A percentile compares a stretch with the other conserved stretches of the same genome.
Conservation (phyloP, 2,113 vertebrate species). For the Eonycteris spelaea region DNA sequence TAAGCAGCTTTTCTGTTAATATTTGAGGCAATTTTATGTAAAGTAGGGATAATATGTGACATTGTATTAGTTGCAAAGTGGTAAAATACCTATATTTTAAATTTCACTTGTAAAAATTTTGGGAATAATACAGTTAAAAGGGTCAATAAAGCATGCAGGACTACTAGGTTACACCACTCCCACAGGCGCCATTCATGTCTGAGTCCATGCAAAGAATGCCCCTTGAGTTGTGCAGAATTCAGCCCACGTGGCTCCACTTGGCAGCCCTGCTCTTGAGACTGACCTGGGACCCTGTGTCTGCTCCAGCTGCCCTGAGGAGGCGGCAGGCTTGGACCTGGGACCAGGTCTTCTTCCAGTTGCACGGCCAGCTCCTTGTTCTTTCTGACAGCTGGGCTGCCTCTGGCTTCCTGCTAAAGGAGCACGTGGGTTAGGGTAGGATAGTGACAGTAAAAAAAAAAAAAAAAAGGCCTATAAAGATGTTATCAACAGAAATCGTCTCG, state of each 20-base stretch:
- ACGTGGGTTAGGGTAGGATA: neutral
- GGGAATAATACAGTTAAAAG: neutral
- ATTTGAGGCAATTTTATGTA: neutral
- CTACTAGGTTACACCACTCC: neutral
- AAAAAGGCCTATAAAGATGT: neutral
- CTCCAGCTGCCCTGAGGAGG: neutral
- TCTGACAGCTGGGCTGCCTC: neutral
- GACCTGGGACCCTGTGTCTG: neutral
- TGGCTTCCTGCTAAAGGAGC: neutral
- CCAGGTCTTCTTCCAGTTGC: neutral
- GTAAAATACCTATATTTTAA: neutral
- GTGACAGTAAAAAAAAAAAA: neutral
- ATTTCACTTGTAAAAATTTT: neutral
- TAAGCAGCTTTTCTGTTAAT: neutral
- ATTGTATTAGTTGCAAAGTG: neutral
- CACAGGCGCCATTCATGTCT: neutral
- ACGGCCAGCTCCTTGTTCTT: neutral
- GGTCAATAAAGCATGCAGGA: neutral
- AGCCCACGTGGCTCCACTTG: neutral
- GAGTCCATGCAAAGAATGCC: neutral
- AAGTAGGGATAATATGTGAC: neutral
- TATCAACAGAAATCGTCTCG: neutral
- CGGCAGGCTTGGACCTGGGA: neutral
- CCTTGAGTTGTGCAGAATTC: neutral
- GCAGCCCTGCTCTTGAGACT: neutral